Evolutionary conservation across 1,140 invertebrate species (phyloP).

Genomic region (Fopius arisanus): DNA sequence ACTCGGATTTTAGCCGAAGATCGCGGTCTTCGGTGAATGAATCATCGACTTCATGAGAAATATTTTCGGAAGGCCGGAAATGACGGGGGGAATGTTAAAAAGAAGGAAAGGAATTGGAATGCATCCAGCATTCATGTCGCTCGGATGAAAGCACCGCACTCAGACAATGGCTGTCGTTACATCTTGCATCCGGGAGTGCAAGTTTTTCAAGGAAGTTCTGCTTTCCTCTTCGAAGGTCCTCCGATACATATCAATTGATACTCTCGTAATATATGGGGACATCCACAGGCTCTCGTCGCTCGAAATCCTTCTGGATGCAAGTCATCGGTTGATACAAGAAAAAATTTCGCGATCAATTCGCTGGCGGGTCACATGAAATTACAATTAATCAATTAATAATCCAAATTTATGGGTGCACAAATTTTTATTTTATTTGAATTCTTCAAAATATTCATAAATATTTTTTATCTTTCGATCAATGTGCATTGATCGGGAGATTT

Average conservation of each 20-base stretch:
- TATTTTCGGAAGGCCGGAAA: background rate
- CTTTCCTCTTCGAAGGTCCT: conserved; percentile 46
- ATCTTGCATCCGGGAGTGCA: conserved; percentile 52
- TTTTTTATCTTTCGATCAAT: too few species aligned
- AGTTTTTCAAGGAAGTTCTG: conserved; percentile 56
- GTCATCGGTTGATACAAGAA: too few species aligned
- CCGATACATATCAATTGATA: conserved; percentile 62
- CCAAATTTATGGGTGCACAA: too few species aligned
- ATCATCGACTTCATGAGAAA: background rate
- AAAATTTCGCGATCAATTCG: too few species aligned
- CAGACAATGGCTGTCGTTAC: conserved; percentile 53
- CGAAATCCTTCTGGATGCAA: too few species aligned
- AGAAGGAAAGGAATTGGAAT: conserved; percentile 49
- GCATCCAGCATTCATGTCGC: conserved; percentile 57
- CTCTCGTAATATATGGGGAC: conserved; percentile 15
- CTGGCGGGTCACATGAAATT: too few species aligned
- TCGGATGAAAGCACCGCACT: conserved; percentile 53
- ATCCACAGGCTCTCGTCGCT: background rate
- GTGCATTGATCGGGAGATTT: background rate
- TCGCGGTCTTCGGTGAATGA: too few species aligned
- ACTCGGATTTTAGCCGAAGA: too few species aligned
- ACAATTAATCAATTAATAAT: too few species aligned
- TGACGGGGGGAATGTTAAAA: background rate
- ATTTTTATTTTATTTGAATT: too few species aligned
- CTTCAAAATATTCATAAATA: too few species aligned